Evolutionary conservation across 2,888 invertebrate genomes (phyloP).

Genomic region (Zhuqinia jingwanae): DNA sequence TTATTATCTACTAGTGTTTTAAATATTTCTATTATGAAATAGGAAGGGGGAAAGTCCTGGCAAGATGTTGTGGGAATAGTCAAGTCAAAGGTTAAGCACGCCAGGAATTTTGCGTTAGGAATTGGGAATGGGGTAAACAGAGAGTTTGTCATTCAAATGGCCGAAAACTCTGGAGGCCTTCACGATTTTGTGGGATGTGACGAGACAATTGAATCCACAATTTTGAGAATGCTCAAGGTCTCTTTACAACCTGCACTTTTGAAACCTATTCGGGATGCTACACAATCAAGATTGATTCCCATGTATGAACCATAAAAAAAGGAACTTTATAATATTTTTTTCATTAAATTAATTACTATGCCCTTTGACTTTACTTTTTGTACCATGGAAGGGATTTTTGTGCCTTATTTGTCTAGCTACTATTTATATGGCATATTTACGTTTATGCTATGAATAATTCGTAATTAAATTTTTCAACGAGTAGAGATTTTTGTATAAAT

Average conservation of each 20-base stretch:
- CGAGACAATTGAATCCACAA: slow-evolving; percentile 69
- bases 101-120: slow-evolving; percentile 67
- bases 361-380: too few species aligned
- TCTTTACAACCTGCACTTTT: slow-evolving; percentile 65
- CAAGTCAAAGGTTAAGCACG: slow-evolving; percentile 57
- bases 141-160: slow-evolving; percentile 59
- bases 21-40: too few species aligned
- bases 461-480: too few species aligned
- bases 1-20: too few species aligned
- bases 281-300: slow-evolving; percentile 14
- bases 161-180: slow-evolving; percentile 67
- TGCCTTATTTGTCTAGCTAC: too few species aligned
- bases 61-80: slow-evolving; percentile 63
- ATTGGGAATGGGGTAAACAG: slow-evolving; percentile 58
- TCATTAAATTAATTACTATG: too few species aligned
- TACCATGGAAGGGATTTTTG: too few species aligned
- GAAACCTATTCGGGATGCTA: slow-evolving; percentile 58
- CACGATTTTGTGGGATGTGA: slow-evolving; percentile 62
- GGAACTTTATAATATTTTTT: too few species aligned
- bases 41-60: too few species aligned
- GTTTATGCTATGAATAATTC: too few species aligned
- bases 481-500: too few species aligned
- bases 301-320: slow-evolving; percentile 42
- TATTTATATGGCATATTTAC: too few species aligned
- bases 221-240: slow-evolving; percentile 64